Evolutionary conservation across 2,888 invertebrate genomes (phyloP).

Genomic region (Sialis fuliginosa): DNA sequence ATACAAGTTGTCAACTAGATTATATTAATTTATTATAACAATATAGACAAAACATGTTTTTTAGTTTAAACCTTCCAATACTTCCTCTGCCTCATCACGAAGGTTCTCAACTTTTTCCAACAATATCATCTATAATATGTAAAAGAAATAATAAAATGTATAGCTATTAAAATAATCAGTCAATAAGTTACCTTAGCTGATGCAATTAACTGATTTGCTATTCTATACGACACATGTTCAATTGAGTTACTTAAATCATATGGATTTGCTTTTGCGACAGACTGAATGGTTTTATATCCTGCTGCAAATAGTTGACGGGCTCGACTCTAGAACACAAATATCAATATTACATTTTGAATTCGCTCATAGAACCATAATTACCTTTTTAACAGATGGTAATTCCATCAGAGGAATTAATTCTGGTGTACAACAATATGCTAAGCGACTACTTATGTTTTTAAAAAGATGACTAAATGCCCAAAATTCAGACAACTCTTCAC

Average conservation of each 20-base stretch:
- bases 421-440: slow-evolving; percentile 64
- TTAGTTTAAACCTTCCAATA: slow-evolving; percentile 28
- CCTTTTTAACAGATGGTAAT: slow-evolving; percentile 73
- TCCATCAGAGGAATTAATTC: slow-evolving; percentile 74
- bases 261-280: slow-evolving; percentile 54
- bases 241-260: slow-evolving; percentile 41
- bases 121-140: slow-evolving; percentile 47
- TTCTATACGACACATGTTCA: slow-evolving; percentile 50
- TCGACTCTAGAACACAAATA: slow-evolving; percentile 38
- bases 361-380: slow-evolving; percentile 17
- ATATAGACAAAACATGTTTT: neutral
- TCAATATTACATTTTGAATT: neutral
- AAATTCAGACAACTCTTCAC: slow-evolving; percentile 59
- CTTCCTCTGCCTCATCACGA: slow-evolving; percentile 66
- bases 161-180: neutral
- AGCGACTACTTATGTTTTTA: slow-evolving; percentile 47
- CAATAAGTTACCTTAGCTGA: slow-evolving; percentile 58
- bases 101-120: slow-evolving; percentile 75
- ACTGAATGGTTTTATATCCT: slow-evolving; percentile 61
- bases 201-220: slow-evolving; percentile 66
- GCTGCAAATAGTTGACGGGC: slow-evolving; percentile 70
- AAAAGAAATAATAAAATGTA: neutral
- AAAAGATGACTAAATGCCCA: slow-evolving; percentile 71
- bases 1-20: neutral
- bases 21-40: neutral